Evolutionary conservation across 2,797 vertebrate species (phyloP), one percentile per base, ranked within the genome.

Genomic region (Fratercula arctica): DNA sequence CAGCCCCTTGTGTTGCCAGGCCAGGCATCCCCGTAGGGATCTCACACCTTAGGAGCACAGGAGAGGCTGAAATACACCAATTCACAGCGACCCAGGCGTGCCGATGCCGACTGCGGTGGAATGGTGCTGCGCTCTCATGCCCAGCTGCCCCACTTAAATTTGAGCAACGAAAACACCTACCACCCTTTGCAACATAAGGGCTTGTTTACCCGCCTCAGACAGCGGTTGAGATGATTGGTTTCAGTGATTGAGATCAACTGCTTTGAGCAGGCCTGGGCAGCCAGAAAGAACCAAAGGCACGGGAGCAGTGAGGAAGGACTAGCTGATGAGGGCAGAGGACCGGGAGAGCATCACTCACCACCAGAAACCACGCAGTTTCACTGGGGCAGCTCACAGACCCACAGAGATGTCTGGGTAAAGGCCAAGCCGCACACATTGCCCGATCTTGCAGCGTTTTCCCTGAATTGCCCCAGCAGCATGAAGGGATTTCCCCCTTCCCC

Each of bases 81-180:
- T 15, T 24, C 46, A 18, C 16, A 35, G 11, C 21, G 23, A 53
- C 11, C 19, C 6, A 2, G 8, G 37, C 25, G 20, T 4, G 20
- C 31, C 4, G 1, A 23, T 2, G 4, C 46, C 0, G 4, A 11
- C 75, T 69, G 63, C 2, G 2, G 54, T 6, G 16, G n/a, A 45
- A 68, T 0, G 0, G 41, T 28, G 48, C 54, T 74, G 48, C 0
- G 0, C 53, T 59, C 54, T 77, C 57, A 20, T 3, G 17, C 54
- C 15, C 8, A 1, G 16, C 45, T 82, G 46, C 61, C 31, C 43
- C 5, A 4, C 16, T 79, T 41, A 61, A 28, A 60, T 64, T 77
- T 75, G 66, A 80, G n/a, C 31, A 61, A 72, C 10, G 77, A 82
- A 64, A 93, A 5, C 19, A 53, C 50, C 46, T 45, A 31, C 48